phyloP scores from a whole-genome alignment of 2,888 invertebrate genomes.

The Tetragonisca angustula region DNA sequence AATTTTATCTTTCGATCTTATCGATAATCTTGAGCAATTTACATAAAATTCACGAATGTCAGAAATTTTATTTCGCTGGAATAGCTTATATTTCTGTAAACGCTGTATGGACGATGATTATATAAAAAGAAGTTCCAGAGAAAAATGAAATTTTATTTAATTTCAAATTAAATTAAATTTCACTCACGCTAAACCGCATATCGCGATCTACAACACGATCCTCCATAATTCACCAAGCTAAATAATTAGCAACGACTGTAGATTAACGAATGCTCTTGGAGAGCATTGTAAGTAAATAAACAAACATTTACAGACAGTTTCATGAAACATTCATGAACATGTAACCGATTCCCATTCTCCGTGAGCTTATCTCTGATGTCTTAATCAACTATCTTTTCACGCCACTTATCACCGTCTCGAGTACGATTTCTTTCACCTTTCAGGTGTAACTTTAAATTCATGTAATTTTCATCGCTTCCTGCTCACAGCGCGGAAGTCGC shows the following conservation, averaged over 20 bases:
- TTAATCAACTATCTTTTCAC: conserved; percentile 6
- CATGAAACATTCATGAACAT: background rate
- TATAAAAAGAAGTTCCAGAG: too few species aligned
- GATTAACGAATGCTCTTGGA: background rate
- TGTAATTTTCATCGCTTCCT: conserved; percentile 1
- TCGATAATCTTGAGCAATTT: too few species aligned
- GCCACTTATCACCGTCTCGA: background rate
- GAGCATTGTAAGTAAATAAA: background rate
- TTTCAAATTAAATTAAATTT: too few species aligned
- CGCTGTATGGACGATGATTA: too few species aligned
- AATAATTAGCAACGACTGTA: background rate
- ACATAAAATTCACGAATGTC: too few species aligned
- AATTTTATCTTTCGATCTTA: too few species aligned
- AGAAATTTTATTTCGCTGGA: too few species aligned
- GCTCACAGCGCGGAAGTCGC: background rate
- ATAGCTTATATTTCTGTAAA: too few species aligned
- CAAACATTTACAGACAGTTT: conserved; percentile 4
- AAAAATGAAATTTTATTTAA: too few species aligned
- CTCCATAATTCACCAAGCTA: background rate
- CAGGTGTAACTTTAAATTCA: background rate
- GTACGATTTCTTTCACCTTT: background rate
- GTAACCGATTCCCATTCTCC: background rate
- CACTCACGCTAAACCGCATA: background rate
- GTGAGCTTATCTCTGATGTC: background rate
- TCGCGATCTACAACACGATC: background rate